These are phyloP conservation scores for Montipora sp. DNA, from an alignment of 64 coral and sea anemone species.

Conservation along the genomic window DNA sequence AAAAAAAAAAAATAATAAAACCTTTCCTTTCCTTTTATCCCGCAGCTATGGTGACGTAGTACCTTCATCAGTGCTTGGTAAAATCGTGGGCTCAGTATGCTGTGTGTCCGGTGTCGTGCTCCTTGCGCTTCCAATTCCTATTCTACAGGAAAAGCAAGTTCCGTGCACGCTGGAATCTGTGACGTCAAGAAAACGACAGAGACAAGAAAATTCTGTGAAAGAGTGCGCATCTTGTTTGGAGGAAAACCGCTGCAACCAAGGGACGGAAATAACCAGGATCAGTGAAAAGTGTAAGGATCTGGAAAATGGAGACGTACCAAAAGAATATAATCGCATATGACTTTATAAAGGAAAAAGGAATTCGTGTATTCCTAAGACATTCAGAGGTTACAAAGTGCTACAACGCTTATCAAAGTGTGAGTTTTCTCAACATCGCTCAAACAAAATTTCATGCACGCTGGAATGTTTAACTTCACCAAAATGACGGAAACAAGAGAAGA, in stretches of 20 bases:
- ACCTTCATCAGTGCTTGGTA: constrained; percentile 70
- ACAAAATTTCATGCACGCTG: too few relatives aligned
- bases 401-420: too few relatives aligned
- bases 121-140: constrained; percentile 87
- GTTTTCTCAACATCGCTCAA: too few relatives aligned
- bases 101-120: constrained; percentile 89
- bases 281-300: not conserved
- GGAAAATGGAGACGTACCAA: not conserved
- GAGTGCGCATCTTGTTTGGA: not conserved
- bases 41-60: constrained; percentile 87
- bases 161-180: constrained; percentile 88
- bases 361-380: too few relatives aligned
- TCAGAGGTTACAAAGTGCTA: too few relatives aligned
- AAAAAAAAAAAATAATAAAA: too few relatives aligned
- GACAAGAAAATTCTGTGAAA: constrained; percentile 8
- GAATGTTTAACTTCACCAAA: too few relatives aligned
- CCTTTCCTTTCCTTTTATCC: not conserved
- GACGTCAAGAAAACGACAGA: constrained; percentile 70
- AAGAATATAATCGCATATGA: not conserved
- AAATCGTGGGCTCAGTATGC: constrained; percentile 83
- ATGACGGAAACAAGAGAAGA: too few relatives aligned
- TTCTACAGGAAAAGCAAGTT: constrained; percentile 94
- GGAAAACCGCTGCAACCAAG: constrained; percentile 16
- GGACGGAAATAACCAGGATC: not conserved
- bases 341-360: too few relatives aligned